Percentiles rank a stretch among this genome's conserved stretches.
Evolutionary conservation across 2,888 invertebrate genomes (phyloP).

Genomic region (Cheilosia grossa): DNA sequence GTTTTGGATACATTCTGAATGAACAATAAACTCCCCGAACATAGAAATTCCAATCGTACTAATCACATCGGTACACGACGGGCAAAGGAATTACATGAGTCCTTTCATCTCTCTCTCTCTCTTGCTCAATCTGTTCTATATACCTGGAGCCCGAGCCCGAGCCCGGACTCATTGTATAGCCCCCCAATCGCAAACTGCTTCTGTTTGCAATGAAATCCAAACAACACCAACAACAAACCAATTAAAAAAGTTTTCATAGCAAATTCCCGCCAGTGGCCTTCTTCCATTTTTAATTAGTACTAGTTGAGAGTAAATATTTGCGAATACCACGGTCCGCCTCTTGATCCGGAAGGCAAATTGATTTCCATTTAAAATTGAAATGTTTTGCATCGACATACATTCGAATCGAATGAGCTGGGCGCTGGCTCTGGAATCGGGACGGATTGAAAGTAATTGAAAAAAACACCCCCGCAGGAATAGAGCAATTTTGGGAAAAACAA

Average conservation of each 20-base stretch:
- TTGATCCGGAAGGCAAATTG: background rate
- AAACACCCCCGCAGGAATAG: background rate
- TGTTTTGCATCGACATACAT: background rate
- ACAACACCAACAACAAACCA: background rate
- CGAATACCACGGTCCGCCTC: background rate
- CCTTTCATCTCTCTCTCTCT: background rate
- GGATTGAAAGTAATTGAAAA: conserved; percentile 3
- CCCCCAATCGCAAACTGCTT: background rate
- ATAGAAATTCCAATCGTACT: conserved; percentile 2
- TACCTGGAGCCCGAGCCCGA: background rate
- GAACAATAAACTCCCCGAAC: conserved; percentile 5
- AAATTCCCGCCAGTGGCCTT: conserved; percentile 5
- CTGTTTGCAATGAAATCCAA: background rate
- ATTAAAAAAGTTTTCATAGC: conserved; percentile 1
- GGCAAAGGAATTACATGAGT: background rate
- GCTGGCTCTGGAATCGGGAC: background rate
- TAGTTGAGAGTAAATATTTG: conserved; percentile 2
- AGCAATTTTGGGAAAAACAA: too few relatives aligned
- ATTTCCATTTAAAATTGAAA: conserved; percentile 7
- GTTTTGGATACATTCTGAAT: conserved; percentile 5
- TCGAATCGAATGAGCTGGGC: background rate
- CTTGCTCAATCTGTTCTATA: background rate
- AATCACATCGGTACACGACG: background rate
- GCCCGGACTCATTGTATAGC: too few relatives aligned
- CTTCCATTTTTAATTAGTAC: conserved; percentile 10